These are phyloP conservation scores for Carposina sasakii DNA, from an alignment of 1,140 invertebrate species.

Conservation along the genomic window DNA sequence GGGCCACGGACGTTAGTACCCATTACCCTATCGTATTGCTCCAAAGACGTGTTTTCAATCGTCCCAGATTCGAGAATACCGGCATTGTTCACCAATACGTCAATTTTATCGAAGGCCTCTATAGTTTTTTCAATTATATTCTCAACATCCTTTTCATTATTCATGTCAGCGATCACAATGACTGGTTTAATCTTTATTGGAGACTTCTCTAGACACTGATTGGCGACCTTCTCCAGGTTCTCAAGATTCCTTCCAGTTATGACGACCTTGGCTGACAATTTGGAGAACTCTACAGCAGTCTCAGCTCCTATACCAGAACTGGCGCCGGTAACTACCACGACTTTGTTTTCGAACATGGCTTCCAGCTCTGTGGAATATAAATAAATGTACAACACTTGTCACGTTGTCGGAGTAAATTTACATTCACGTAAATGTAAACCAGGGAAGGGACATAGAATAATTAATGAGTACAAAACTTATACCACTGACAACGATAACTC, in stretches of 20 bases:
- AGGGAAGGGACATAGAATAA: no score
- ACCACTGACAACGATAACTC: no score
- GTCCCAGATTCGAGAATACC: constrained; percentile 77
- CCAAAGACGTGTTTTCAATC: constrained; percentile 82
- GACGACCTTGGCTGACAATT: constrained; percentile 77
- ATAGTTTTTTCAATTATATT: constrained; percentile 76
- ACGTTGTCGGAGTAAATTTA: no score
- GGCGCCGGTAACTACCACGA: constrained; percentile 83
- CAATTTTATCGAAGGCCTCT: constrained; percentile 75
- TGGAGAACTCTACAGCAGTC: constrained; percentile 84
- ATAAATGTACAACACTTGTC: no score
- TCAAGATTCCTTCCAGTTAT: constrained; percentile 76
- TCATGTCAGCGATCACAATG: constrained; percentile 77
- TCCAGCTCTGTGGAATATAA: no score
- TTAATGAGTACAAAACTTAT: no score
- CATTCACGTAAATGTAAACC: no score
- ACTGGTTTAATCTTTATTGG: constrained; percentile 65
- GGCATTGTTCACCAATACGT: constrained; percentile 86
- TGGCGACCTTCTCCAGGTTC: constrained; percentile 66
- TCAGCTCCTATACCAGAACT: constrained; percentile 90
- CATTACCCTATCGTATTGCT: constrained; percentile 83
- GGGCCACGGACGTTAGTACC: constrained; percentile 83
- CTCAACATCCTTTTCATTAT: constrained; percentile 76
- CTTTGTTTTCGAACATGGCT: constrained; percentile 79
- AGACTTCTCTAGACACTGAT: constrained; percentile 73